phyloP scores from a whole-genome alignment of 1,140 invertebrate genomes.

The Trichomalopsis sarcophagae region DNA sequence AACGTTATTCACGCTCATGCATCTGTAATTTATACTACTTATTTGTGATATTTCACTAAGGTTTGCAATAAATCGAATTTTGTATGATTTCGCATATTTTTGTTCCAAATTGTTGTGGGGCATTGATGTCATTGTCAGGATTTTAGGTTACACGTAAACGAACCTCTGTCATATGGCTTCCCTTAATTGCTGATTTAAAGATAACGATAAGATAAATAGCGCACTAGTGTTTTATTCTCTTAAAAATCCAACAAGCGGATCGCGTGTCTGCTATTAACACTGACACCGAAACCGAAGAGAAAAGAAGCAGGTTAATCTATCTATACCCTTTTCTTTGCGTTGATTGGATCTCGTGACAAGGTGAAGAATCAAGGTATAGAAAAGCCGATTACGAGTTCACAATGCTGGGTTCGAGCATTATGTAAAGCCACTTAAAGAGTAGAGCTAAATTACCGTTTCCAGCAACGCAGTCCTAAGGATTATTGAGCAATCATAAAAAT shows the following conservation, averaged over 20 bases:
- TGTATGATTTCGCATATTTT: too few species aligned
- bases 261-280: not conserved
- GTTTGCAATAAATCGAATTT: too few species aligned
- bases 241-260: conserved; percentile 1
- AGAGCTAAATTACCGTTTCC: not conserved
- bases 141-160: not conserved
- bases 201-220: not conserved
- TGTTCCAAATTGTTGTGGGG: not conserved
- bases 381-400: conserved; percentile 46
- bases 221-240: not conserved
- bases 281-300: not conserved
- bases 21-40: too few species aligned
- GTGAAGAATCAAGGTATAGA: conserved; percentile 38
- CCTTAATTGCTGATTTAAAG: not conserved
- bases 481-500: not conserved
- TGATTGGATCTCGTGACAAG: conserved; percentile 38
- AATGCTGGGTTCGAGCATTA: conserved; percentile 32
- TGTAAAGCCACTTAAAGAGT: conserved; percentile 21
- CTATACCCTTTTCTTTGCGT: not conserved
- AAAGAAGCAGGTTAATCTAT: conserved; percentile 8
- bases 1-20: too few species aligned
- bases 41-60: too few species aligned
- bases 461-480: not conserved
- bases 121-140: conserved; percentile 26
- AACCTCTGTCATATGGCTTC: not conserved